These are phyloP conservation scores for Acropternis orthonyx DNA, from an alignment of 2,797 vertebrate species.

Conservation along the genomic window DNA sequence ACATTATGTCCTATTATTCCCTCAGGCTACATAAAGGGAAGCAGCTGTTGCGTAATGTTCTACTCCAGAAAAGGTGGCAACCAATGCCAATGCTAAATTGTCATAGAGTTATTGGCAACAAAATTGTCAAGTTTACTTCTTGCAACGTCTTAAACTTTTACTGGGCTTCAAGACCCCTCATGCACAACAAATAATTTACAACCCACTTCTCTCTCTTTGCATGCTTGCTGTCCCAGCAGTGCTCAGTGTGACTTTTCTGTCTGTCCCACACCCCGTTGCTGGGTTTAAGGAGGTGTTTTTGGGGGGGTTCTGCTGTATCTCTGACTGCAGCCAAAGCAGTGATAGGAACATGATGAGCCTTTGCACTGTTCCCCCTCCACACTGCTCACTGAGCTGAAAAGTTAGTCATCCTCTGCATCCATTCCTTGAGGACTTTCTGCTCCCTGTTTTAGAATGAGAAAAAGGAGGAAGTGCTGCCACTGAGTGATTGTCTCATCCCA, in stretches of 20 bases:
- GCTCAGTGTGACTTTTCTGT: background rate
- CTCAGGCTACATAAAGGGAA: background rate
- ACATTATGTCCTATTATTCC: background rate
- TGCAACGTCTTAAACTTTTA: background rate
- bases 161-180: background rate
- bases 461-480: background rate
- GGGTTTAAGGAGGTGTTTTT: background rate
- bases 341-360: accelerated
- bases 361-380: background rate
- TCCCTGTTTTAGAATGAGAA: background rate
- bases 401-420: background rate
- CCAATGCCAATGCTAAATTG: accelerated
- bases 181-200: background rate
- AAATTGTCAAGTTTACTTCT: background rate
- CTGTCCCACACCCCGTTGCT: accelerated
- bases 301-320: background rate
- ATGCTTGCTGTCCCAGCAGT: background rate
- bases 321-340: background rate
- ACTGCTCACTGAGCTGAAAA: accelerated
- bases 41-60: background rate
- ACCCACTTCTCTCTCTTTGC: no score
- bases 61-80: background rate
- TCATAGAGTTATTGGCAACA: background rate
- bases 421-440: background rate
- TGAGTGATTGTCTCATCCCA: background rate